Evolutionary conservation across 2,888 invertebrate genomes (phyloP).

Genomic region (Ernsta delagoae): DNA sequence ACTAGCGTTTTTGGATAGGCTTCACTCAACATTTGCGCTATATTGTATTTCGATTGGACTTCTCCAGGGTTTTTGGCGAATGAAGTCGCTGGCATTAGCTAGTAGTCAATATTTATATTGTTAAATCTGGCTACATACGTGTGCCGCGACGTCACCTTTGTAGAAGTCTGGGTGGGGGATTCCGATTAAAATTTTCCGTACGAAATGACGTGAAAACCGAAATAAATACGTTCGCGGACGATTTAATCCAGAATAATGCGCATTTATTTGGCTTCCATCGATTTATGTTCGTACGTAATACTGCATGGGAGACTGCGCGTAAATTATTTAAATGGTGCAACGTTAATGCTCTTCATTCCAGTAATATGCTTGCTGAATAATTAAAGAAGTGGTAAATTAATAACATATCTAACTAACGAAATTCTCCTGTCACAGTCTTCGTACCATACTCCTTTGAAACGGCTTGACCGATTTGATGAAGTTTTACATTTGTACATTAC

Average conservation of each 20-base stretch:
- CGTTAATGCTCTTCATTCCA: not conserved
- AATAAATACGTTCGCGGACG: conserved; percentile 45
- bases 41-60: no score
- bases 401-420: no score
- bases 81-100: no score
- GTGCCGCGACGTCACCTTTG: not conserved
- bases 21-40: no score
- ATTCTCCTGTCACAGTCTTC: no score
- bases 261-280: conserved; percentile 37
- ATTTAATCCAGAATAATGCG: conserved; percentile 44
- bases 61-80: no score
- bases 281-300: conserved; percentile 34
- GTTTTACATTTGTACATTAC: no score
- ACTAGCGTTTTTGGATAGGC: no score
- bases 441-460: no score
- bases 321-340: conserved; percentile 27
- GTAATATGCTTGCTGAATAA: not conserved
- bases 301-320: conserved; percentile 22
- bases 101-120: no score
- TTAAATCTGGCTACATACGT: not conserved
- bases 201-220: conserved; percentile 42
- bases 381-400: not conserved
- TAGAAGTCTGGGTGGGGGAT: conserved; percentile 20
- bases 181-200: conserved; percentile 35
- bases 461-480: no score